Evolutionary conservation across 2,113 vertebrate genomes (phyloP).

Genomic region (Euleptes europaea): DNA sequence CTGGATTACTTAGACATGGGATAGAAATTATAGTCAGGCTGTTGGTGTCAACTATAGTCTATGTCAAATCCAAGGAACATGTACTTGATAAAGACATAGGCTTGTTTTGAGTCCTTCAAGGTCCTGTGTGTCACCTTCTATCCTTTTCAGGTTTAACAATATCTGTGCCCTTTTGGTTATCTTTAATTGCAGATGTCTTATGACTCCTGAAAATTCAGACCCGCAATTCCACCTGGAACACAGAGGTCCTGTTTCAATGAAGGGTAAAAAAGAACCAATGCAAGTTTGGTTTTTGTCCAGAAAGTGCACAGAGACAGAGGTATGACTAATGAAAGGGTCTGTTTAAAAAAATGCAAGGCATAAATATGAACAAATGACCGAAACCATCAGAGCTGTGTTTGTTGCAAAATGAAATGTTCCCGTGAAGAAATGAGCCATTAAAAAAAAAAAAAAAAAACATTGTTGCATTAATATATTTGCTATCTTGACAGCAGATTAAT

Average conservation of each 20-base stretch:
- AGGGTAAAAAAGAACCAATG: conserved; percentile 98
- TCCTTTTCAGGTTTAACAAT: background rate
- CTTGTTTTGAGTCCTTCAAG: too few relatives aligned
- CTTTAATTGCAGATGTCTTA: conserved; percentile 85
- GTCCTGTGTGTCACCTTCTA: too few relatives aligned
- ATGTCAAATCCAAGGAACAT: too few relatives aligned
- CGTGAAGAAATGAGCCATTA: conserved; percentile 41
- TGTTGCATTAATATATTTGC: conserved; percentile 21
- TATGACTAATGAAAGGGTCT: conserved; percentile 60
- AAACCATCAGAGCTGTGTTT: conserved; percentile 47
- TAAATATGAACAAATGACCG: conserved; percentile 41
- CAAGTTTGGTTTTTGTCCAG: conserved; percentile 98
- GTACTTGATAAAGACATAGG: too few relatives aligned
- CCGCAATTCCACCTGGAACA: conserved; percentile 92
- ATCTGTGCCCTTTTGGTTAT: background rate
- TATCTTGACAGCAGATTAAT: conserved; percentile 39
- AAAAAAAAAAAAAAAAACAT: background rate
- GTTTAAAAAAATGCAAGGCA: conserved; percentile 33
- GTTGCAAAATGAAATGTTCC: conserved; percentile 55
- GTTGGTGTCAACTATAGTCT: too few relatives aligned
- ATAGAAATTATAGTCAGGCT: too few relatives aligned
- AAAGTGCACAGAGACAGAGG: conserved; percentile 79
- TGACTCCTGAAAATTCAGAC: conserved; percentile 93
- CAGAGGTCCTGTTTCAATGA: conserved; percentile 94
- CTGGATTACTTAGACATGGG: too few relatives aligned